Percentiles rank a stretch among this genome's conserved stretches.
phyloP scores from a whole-genome alignment of 2,888 invertebrate genomes.

The Priocnemis perturbator region DNA sequence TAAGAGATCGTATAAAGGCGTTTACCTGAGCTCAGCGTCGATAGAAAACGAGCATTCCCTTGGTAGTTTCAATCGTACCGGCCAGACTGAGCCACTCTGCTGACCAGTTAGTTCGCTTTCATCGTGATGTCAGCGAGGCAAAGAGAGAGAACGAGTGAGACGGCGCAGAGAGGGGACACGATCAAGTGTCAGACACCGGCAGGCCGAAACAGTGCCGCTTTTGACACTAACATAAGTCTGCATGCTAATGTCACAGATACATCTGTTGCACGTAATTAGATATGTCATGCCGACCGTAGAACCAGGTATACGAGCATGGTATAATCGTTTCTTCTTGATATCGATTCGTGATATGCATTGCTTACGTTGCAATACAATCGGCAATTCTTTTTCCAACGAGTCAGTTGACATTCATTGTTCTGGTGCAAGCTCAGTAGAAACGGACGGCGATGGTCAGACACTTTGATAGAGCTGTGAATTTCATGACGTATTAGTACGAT shows the following conservation, averaged over 20 bases:
- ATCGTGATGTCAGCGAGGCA: conserved; percentile 41
- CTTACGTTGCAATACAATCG: too few relatives aligned
- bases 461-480: too few relatives aligned
- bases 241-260: too few relatives aligned
- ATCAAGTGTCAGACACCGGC: conserved; percentile 36
- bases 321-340: too few relatives aligned
- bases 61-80: conserved; percentile 31
- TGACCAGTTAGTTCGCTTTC: conserved; percentile 45
- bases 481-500: too few relatives aligned
- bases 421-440: too few relatives aligned
- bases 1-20: background rate
- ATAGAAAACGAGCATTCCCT: conserved; percentile 27
- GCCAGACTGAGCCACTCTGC: conserved; percentile 40
- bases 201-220: conserved; percentile 18
- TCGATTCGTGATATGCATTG: too few relatives aligned
- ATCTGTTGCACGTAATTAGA: background rate
- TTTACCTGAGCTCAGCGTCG: background rate
- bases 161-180: conserved; percentile 1
- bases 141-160: conserved; percentile 22
- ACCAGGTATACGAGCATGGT: too few relatives aligned
- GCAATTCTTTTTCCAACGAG: too few relatives aligned
- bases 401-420: too few relatives aligned
- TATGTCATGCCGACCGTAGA: too few relatives aligned
- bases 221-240: conserved; percentile 1
- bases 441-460: too few relatives aligned